phyloP scores from a whole-genome alignment of 2,797 vertebrate genomes.

The Taenioides sp. region DNA sequence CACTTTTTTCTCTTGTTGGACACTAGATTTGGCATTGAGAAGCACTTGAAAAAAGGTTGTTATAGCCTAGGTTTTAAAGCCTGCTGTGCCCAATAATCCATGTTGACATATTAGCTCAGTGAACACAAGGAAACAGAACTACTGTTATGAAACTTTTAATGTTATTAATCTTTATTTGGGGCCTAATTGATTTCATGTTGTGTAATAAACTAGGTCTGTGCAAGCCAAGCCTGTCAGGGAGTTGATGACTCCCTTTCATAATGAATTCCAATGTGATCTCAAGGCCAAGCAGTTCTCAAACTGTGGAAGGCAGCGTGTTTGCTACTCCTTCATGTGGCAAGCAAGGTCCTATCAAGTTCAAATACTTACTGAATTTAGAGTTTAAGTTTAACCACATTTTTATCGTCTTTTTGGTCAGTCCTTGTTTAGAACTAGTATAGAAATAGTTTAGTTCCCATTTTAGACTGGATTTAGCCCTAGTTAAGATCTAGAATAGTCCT shows the following conservation, averaged over 20 bases:
- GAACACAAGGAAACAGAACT: background rate
- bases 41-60: background rate
- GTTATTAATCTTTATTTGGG: background rate
- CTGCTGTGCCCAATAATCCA: background rate
- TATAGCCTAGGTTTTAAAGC: background rate
- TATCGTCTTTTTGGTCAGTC: background rate
- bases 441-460: background rate
- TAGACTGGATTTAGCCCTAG: background rate
- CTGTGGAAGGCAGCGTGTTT: too few relatives aligned
- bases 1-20: constrained; percentile 31
- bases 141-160: background rate
- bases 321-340: too few relatives aligned
- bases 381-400: background rate
- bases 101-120: background rate
- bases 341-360: too few relatives aligned
- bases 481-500: background rate
- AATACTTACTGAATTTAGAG: too few relatives aligned
- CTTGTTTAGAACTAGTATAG: background rate
- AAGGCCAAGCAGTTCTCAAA: too few relatives aligned
- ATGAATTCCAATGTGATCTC: too few relatives aligned
- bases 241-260: too few relatives aligned
- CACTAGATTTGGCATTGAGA: background rate
- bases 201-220: background rate
- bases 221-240: background rate
- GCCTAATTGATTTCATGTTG: background rate